phyloP scores from a whole-genome alignment of 2,888 invertebrate species.

The Isotomurus palustris region DNA sequence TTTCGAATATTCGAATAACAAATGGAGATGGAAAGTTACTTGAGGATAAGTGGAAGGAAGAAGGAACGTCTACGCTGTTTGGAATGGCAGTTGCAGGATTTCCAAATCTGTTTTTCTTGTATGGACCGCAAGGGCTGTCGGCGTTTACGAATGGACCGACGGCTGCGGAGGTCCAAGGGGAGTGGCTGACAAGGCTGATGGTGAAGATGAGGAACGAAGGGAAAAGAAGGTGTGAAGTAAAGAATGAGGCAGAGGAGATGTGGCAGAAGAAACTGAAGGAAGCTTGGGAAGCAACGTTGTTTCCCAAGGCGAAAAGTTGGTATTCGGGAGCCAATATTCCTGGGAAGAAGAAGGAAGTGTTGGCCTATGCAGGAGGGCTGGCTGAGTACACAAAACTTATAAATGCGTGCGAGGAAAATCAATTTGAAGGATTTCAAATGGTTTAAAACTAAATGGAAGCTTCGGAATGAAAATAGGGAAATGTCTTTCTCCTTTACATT shows the following conservation, averaged over 20 bases:
- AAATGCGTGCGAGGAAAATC: constrained; percentile 1
- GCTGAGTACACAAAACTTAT: constrained; percentile 1
- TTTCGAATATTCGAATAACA: constrained; percentile 7
- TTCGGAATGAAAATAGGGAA: no score
- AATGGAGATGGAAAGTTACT: constrained; percentile 10
- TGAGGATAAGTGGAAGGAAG: constrained; percentile 13
- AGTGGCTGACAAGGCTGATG: constrained; percentile 5
- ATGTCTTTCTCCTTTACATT: no score
- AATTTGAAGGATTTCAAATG: constrained; percentile 13
- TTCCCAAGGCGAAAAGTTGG: constrained; percentile 8
- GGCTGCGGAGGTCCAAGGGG: constrained; percentile 5
- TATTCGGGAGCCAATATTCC: constrained; percentile 15
- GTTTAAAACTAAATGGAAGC: no score
- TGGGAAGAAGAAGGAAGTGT: constrained; percentile 6
- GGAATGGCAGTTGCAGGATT: constrained; percentile 8
- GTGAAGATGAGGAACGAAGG: constrained; percentile 2
- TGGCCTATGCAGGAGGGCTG: constrained; percentile 12
- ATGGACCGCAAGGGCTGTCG: constrained; percentile 18
- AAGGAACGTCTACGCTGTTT: constrained; percentile 5
- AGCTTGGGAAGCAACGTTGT: constrained; percentile 9
- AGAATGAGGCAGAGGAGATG: neutral
- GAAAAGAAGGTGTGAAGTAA: neutral
- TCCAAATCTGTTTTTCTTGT: constrained; percentile 13
- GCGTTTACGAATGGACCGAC: constrained; percentile 11
- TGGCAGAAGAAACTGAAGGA: constrained; percentile 1